phyloP scores from a whole-genome alignment of 1,140 invertebrate species.

The Heliconius congener region DNA sequence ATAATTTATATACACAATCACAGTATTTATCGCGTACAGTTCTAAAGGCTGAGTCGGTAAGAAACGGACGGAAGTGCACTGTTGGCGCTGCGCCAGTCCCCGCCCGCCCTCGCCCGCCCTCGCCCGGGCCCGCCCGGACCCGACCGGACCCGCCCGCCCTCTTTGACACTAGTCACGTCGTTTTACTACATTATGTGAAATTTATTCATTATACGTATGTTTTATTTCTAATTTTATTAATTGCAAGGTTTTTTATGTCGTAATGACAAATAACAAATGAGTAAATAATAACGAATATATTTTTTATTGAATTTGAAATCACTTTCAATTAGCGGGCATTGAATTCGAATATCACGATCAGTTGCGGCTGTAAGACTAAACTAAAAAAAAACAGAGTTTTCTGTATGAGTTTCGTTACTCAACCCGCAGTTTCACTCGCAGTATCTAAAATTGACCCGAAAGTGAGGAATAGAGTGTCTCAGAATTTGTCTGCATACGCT shows the following conservation, averaged over 20 bases:
- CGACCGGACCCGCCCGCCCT: background rate
- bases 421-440: too few species aligned
- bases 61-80: background rate
- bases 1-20: constrained; percentile 1
- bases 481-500: too few species aligned
- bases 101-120: background rate
- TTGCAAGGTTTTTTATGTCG: background rate
- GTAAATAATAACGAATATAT: too few species aligned
- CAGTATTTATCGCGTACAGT: background rate
- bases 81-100: background rate
- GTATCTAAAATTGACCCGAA: too few species aligned
- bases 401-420: too few species aligned
- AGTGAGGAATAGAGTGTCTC: too few species aligned
- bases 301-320: too few species aligned
- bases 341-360: too few species aligned
- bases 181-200: background rate
- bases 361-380: too few species aligned
- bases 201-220: background rate
- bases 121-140: background rate
- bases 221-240: background rate
- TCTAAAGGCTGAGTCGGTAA: background rate
- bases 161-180: background rate
- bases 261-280: too few species aligned
- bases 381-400: too few species aligned
- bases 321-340: too few species aligned